phyloP scores from a whole-genome alignment of 2,113 vertebrate genomes.

The Gyps fulvus region DNA sequence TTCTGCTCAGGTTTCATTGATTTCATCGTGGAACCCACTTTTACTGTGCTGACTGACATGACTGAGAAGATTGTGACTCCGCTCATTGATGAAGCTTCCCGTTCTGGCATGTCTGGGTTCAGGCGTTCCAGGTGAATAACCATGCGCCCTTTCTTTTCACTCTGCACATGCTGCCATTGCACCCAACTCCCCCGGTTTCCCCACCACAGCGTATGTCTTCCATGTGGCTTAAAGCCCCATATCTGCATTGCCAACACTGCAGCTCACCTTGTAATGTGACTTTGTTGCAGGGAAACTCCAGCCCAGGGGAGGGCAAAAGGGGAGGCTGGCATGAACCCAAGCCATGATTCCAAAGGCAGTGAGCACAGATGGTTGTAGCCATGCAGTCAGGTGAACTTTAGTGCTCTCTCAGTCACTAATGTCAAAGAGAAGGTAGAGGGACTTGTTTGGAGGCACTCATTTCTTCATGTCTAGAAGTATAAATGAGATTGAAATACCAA shows the following conservation, averaged over 20 bases:
- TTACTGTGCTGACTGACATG: constrained; percentile 96
- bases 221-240: not conserved
- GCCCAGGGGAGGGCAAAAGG: not conserved
- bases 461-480: not conserved
- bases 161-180: not conserved
- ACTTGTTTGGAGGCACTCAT: not conserved
- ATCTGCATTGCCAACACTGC: rapidly evolving
- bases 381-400: not conserved
- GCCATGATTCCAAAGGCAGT: not conserved
- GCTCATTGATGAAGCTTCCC: constrained; percentile 87
- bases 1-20: constrained; percentile 90
- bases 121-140: constrained; percentile 85
- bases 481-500: not conserved
- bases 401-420: not conserved
- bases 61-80: constrained; percentile 94
- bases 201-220: rapidly evolving
- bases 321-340: not conserved
- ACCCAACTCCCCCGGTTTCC: rapidly evolving
- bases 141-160: not conserved
- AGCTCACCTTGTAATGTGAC: not conserved
- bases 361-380: not conserved
- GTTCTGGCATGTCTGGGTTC: constrained; percentile 79
- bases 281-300: not conserved
- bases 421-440: not conserved
- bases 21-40: constrained; percentile 97